Evolutionary conservation across 2,113 vertebrate genomes (phyloP).

Genomic region (Ifrita kowaldi): DNA sequence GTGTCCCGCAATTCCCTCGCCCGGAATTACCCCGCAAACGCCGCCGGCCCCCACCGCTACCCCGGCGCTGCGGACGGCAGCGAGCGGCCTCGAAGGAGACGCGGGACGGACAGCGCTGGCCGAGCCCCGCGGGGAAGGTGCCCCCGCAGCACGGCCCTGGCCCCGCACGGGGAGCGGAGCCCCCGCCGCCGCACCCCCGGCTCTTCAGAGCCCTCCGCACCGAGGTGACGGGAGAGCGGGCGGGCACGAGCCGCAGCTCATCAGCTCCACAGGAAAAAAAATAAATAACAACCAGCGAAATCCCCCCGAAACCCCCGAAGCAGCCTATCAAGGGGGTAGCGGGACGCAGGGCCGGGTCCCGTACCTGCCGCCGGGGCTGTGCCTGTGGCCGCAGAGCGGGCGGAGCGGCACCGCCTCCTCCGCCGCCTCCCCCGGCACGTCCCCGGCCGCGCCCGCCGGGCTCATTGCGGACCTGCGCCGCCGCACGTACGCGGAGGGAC

Average conservation of each 20-base stretch:
- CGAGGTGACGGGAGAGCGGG: not conserved
- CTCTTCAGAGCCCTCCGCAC: not conserved
- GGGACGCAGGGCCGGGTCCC: not conserved
- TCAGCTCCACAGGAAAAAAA: not conserved
- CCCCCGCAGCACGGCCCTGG: not conserved
- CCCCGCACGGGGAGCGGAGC: not conserved
- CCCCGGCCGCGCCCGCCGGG: not conserved
- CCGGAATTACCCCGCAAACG: not conserved
- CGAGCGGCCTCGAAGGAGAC: not conserved
- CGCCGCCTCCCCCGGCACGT: not conserved
- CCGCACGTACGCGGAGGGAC: not conserved
- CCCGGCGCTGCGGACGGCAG: too few relatives aligned
- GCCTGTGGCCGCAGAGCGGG: not conserved
- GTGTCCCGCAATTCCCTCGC: not conserved
- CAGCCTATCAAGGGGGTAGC: too few relatives aligned
- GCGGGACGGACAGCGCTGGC: not conserved
- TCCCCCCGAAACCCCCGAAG: accelerated
- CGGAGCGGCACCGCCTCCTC: not conserved
- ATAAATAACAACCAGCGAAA: too few relatives aligned
- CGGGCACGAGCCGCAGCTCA: not conserved
- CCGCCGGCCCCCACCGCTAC: not conserved
- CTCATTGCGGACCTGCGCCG: conserved; percentile 51
- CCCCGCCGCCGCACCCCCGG: not conserved
- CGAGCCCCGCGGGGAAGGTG: not conserved
- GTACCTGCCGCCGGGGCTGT: not conserved